Percentiles rank a stretch among this genome's conserved stretches.
Evolutionary conservation across 2,888 invertebrate species (phyloP).

Genomic region (Calameuta pallipes): DNA sequence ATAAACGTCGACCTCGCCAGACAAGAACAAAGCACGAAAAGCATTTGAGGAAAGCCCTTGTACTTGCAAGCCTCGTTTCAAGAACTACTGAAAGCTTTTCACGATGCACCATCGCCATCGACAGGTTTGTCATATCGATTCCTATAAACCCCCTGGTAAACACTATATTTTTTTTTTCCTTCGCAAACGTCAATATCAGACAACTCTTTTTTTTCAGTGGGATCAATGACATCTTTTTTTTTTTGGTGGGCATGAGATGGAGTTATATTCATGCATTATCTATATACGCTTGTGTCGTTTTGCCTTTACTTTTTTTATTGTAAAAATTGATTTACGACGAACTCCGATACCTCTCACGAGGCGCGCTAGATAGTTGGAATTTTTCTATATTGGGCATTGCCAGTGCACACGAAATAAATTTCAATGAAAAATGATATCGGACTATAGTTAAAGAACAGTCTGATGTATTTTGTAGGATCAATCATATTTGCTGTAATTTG

Average conservation of each 20-base stretch:
- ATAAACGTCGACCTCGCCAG: background rate
- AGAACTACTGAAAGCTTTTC: background rate
- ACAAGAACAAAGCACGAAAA: background rate
- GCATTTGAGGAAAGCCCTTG: background rate
- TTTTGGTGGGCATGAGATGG: too few species aligned
- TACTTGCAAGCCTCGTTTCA: background rate
- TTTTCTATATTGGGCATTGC: background rate
- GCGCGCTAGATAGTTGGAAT: background rate
- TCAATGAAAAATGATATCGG: background rate
- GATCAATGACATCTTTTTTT: background rate
- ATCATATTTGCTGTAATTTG: too few species aligned
- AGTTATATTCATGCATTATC: background rate
- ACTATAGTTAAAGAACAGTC: background rate
- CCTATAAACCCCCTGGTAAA: background rate
- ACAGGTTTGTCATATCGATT: background rate
- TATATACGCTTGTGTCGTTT: background rate
- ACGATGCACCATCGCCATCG: background rate
- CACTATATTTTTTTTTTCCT: background rate
- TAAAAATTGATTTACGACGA: background rate
- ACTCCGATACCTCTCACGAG: background rate
- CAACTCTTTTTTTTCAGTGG: background rate
- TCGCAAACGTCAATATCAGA: background rate
- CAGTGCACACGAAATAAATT: background rate
- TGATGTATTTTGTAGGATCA: too few species aligned
- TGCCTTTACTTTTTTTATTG: background rate